Base-by-base conservation (phyloP, 2,797 vertebrate species). In the Carduelis carduelis region DNA sequence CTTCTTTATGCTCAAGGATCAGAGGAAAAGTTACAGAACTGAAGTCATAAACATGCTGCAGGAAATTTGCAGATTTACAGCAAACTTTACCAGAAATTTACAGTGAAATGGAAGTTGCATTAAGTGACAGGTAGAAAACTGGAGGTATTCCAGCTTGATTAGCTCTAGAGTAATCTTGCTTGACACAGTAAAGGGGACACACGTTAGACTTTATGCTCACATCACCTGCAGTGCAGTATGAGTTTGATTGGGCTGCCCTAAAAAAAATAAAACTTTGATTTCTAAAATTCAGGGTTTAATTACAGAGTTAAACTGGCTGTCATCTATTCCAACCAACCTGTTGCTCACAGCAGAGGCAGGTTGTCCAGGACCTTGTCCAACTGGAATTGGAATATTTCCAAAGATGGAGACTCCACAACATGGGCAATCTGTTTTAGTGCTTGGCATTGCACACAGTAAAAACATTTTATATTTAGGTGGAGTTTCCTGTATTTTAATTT, bases 11-110 rank as follows among this genome's bases (percentile, higher is more conserved):
- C 24, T 65, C 9, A 72, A 30, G 22, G 43, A 77, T 87, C 26
- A 93, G 71, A 83, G 50, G 46, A 76, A 60, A 89, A 84, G 35
- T 75, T 61, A 78, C 24, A 81, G 37, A 94, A 80, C 12, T 41
- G 32, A 8, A 68, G 23, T 44, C 30, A 76, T 79, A 65, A 83
- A 50, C 8, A 37, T 12, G 72, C 20, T 22, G 59, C 32, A 77
- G 83, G 68, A 80, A 91, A 86, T 81, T 24, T 71, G 19, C 35
- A 90, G 47, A 47, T 75, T 59, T 86, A 56, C 20, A 59, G 44
- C 57, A n/a, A 80, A 86, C 23, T 59, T 53, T n/a, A 35, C 26
- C 44, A 93, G 59, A 87, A 89, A 78, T 75, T 21, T 64, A 34
- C 35, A 80, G 49, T 35, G 55, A 86, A 92, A 79, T n/a, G 7